Conservation (phyloP, 1,140 invertebrate genomes). For the Ceratoteleas bidentatus region DNA sequence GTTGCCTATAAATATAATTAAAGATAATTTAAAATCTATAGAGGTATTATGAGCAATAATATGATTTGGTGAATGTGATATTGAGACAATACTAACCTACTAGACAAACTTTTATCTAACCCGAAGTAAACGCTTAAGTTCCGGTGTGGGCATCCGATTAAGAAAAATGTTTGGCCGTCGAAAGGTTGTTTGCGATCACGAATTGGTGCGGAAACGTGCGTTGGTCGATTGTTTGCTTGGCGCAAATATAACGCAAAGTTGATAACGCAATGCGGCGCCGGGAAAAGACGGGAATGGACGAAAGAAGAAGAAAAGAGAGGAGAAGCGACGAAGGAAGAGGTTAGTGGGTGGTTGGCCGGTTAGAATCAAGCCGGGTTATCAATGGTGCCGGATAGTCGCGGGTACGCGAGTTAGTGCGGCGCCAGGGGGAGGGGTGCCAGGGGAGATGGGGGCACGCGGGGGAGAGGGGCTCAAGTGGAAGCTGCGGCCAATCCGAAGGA, state of each 20-base stretch:
- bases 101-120: too few relatives aligned
- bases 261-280: conserved; percentile 29
- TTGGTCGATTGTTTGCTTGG: conserved; percentile 37
- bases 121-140: too few relatives aligned
- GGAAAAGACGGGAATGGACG: conserved; percentile 15
- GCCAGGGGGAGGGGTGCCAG: too few relatives aligned
- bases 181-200: conserved; percentile 8
- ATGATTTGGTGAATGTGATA: too few relatives aligned
- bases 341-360: conserved; percentile 57
- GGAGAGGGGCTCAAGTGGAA: conserved; percentile 78
- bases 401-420: too few relatives aligned
- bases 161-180: not conserved
- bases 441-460: too few relatives aligned
- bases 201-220: conserved; percentile 31
- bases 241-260: conserved; percentile 41
- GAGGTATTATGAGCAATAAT: too few relatives aligned
- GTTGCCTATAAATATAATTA: too few relatives aligned
- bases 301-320: conserved; percentile 20
- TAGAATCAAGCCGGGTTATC: conserved; percentile 73
- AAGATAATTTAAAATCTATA: too few relatives aligned
- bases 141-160: not conserved
- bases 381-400: conserved; percentile 76
- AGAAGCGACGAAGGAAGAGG: conserved; percentile 22
- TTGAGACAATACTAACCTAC: too few relatives aligned
- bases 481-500: conserved; percentile 81